Conservation (phyloP, 2,888 invertebrate genomes). For the Galerucella pusilla region DNA sequence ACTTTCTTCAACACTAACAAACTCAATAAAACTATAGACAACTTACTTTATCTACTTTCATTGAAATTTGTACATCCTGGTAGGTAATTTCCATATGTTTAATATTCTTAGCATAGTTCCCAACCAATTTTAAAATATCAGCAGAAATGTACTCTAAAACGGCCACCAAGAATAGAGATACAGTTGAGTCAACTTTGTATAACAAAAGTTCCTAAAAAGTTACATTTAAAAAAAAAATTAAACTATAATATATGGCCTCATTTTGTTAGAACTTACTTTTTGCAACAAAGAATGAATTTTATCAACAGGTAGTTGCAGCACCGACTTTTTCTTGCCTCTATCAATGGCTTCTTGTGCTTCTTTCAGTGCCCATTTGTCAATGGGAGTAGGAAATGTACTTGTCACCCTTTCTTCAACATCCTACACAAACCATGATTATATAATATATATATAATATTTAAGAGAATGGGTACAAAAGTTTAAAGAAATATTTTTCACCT, state of each 20-base stretch:
- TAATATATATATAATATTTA: neutral
- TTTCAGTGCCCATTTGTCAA: conserved; percentile 91
- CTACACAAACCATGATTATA: conserved; percentile 60
- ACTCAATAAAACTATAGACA: conserved; percentile 8
- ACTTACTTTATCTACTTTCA: conserved; percentile 95
- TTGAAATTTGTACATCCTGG: conserved; percentile 96
- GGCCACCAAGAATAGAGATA: conserved; percentile 90
- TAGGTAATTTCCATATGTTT: conserved; percentile 91
- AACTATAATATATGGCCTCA: neutral
- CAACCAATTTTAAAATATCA: conserved; percentile 94
- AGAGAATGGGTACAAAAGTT: neutral
- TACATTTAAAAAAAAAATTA: conserved; percentile 9
- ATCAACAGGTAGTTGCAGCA: conserved; percentile 82
- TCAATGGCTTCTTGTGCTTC: conserved; percentile 89
- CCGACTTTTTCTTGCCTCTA: conserved; percentile 81
- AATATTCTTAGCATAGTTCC: conserved; percentile 97
- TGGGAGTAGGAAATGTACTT: conserved; percentile 93
- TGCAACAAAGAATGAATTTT: conserved; percentile 89
- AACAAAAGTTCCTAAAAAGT: conserved; percentile 80
- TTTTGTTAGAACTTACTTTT: conserved; percentile 68
- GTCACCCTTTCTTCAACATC: conserved; percentile 95
- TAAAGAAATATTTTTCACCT: conserved; percentile 64
- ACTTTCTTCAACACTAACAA: conserved; percentile 3
- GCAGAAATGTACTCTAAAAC: conserved; percentile 95
- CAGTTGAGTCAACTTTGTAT: conserved; percentile 88